phyloP scores from a whole-genome alignment of 1,140 invertebrate species.

The Venustaconcha ellipsiformis region DNA sequence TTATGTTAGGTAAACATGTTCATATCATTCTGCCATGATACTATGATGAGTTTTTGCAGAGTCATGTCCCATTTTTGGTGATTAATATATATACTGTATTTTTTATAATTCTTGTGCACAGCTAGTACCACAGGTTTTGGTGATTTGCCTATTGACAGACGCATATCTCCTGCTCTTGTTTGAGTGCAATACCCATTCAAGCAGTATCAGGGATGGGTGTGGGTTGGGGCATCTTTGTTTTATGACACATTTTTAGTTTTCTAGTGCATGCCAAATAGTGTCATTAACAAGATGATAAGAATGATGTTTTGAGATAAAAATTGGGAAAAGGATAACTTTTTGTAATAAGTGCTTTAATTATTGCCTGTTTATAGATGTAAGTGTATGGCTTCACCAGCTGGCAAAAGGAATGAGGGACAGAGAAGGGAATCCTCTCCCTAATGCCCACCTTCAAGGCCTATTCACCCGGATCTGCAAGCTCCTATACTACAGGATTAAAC shows the following conservation, averaged over 20 bases:
- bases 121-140: too few species aligned
- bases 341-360: neutral
- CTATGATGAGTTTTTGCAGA: too few species aligned
- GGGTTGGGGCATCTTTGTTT: neutral
- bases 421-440: slow-evolving; percentile 82
- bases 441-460: slow-evolving; percentile 93
- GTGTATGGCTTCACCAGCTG: slow-evolving; percentile 98
- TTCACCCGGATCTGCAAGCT: slow-evolving; percentile 97
- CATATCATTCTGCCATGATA: too few species aligned
- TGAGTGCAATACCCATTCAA: neutral
- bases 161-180: too few species aligned
- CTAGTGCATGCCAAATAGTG: neutral
- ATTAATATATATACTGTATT: too few species aligned
- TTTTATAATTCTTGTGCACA: too few species aligned
- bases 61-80: too few species aligned
- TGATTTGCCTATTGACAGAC: too few species aligned
- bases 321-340: neutral
- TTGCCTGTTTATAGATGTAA: slow-evolving; percentile 81
- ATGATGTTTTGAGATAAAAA: too few species aligned
- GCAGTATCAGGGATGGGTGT: neutral
- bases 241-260: neutral
- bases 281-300: neutral
- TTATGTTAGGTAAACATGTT: too few species aligned
- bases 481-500: slow-evolving; percentile 94
- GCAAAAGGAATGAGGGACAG: slow-evolving; percentile 94